phyloP scores from a whole-genome alignment of 2,888 invertebrate species.

The Eremobia ochroleuca region DNA sequence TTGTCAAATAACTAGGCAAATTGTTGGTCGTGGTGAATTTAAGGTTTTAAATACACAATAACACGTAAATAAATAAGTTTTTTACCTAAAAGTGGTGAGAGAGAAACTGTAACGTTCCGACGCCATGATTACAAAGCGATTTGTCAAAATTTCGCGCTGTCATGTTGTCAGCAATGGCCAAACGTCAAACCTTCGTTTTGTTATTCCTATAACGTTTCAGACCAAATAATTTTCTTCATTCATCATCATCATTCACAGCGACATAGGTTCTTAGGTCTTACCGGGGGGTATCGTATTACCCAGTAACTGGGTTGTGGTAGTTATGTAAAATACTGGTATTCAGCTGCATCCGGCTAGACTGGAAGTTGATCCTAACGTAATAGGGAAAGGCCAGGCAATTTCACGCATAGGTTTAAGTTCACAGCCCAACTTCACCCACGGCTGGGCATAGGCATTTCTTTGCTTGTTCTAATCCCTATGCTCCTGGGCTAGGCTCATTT shows the following conservation, averaged over 20 bases:
- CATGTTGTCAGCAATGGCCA: constrained; percentile 72
- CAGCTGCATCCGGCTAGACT: not conserved
- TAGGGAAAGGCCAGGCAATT: not conserved
- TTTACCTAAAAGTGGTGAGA: constrained; percentile 93
- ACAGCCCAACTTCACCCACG: not conserved
- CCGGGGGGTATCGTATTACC: not conserved
- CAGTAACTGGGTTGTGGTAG: not conserved
- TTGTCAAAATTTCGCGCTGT: constrained; percentile 77
- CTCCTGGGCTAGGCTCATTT: not conserved
- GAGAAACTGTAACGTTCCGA: constrained; percentile 99
- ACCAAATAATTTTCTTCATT: not conserved
- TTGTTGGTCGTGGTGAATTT: not conserved
- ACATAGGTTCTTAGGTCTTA: not conserved
- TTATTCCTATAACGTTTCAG: not conserved
- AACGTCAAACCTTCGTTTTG: constrained; percentile 60
- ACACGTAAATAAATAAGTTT: constrained; percentile 72
- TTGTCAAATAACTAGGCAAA: not conserved
- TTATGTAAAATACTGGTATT: not conserved
- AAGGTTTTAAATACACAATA: constrained; percentile 25
- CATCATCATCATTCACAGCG: not conserved
- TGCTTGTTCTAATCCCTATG: not conserved
- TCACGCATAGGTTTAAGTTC: not conserved
- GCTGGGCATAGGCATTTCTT: not conserved
- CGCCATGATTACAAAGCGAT: constrained; percentile 95
- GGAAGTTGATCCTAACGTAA: not conserved